Evolutionary conservation across 2,888 invertebrate genomes (phyloP), one percentile per base, ranked within the genome.

Genomic region (Parelbella ahira): DNA sequence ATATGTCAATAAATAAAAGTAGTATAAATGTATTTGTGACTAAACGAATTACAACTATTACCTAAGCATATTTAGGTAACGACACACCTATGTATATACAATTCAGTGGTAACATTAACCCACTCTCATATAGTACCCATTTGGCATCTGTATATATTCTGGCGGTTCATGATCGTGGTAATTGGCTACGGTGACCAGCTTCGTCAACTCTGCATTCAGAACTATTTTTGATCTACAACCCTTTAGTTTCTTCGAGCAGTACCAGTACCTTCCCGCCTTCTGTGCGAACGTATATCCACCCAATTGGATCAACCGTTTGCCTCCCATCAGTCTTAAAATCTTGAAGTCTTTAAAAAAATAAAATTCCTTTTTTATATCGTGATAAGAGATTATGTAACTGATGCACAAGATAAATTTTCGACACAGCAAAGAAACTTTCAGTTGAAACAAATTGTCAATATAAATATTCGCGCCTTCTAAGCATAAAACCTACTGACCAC

Each of bases 271-370:
- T 2, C 25, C 23, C 7, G 42, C 25, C 13, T 50, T 48, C 30
- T 52, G 56, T 0, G 52, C 58, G 39, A 50, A 63, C 1, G 61
- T 61, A 25, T 51, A 60, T 0, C 49, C 49, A 1, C 54, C 45
- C 0, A 51, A 58, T 62, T 65, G 63, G 1, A 67, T 33, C 10
- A 67, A 42, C 8, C 50, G 47, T 6, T 49, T 60, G 2, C 47
- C 53, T 0, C 43, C 44, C 0, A 36, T 21, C 1, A 62, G 38
- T 0, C 28, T 34, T 9, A 67, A 60, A n/a, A 63, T 60, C 4
- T 42, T 55, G 6, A 62, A 48, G 4, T 48, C 61, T 61, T 51
- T n/a, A 32, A 32, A 5, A 25, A 30, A n/a, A n/a, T n/a, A n/a
- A n/a, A n/a, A n/a, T n/a, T n/a, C n/a, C n/a, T n/a, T n/a, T n/a